phyloP scores from a whole-genome alignment of 2,888 invertebrate genomes.

The Drosophila testacea region DNA sequence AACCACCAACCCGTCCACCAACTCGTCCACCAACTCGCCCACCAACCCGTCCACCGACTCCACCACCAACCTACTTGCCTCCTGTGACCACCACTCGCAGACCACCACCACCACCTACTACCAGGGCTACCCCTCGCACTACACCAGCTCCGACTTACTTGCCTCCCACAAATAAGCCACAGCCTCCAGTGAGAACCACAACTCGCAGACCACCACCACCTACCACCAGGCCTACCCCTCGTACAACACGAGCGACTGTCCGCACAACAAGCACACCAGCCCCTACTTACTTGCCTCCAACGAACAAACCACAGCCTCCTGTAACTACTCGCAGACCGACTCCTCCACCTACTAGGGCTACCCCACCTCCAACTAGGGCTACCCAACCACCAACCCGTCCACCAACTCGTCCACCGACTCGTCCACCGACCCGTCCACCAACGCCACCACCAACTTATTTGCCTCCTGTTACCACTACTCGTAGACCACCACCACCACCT shows the following conservation, averaged over 20 bases:
- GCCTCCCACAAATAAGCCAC: conserved; percentile 67
- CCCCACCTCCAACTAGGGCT: conserved; percentile 44
- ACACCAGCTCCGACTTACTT: conserved; percentile 49
- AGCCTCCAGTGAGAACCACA: conserved; percentile 37
- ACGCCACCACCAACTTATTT: conserved; percentile 18
- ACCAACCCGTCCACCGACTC: conserved; percentile 53
- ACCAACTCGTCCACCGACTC: conserved; percentile 52
- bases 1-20: conserved; percentile 55
- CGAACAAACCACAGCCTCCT: conserved; percentile 60
- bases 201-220: conserved; percentile 35
- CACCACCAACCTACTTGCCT: conserved; percentile 49
- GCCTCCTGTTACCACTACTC: no score
- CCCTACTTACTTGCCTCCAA: conserved; percentile 48
- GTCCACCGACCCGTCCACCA: conserved; percentile 55
- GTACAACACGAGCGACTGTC: conserved; percentile 18
- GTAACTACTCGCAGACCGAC: conserved; percentile 37
- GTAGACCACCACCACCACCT: neutral
- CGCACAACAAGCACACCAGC: conserved; percentile 32
- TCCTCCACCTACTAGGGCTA: conserved; percentile 40
- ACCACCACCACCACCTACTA: conserved; percentile 36
- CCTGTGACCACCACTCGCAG: conserved; percentile 43
- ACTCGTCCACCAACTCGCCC: conserved; percentile 42
- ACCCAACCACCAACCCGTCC: conserved; percentile 46
- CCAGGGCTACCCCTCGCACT: conserved; percentile 19
- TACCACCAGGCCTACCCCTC: conserved; percentile 38